phyloP scores from a whole-genome alignment of 2,113 vertebrate species.

The Notothenia rossii region DNA sequence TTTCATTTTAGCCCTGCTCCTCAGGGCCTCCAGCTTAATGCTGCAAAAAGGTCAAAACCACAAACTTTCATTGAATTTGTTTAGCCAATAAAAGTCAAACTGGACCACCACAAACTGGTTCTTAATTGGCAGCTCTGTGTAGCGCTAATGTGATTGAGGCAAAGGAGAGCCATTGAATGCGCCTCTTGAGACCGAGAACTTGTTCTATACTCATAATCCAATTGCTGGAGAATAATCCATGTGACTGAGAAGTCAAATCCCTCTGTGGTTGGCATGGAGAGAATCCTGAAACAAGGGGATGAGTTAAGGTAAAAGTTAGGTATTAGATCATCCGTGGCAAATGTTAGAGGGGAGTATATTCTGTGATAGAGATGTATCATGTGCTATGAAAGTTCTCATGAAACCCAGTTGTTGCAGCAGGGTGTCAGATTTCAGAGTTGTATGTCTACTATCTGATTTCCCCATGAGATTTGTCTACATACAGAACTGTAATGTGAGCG shows the following conservation, averaged over 20 bases:
- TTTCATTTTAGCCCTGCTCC: conserved; percentile 25
- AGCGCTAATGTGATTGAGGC: conserved; percentile 77
- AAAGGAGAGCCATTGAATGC: conserved; percentile 64
- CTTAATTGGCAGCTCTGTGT: conserved; percentile 78
- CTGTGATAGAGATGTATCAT: neutral
- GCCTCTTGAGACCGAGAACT: conserved; percentile 70
- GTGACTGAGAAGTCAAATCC: conserved; percentile 63
- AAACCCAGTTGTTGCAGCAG: neutral
- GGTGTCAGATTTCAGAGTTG: neutral
- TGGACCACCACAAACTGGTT: conserved; percentile 64
- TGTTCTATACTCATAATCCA: conserved; percentile 79
- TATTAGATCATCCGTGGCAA: neutral
- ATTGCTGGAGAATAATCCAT: conserved; percentile 73
- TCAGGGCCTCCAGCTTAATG: conserved; percentile 60
- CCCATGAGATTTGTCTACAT: neutral
- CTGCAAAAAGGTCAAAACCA: conserved; percentile 81
- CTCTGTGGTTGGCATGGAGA: conserved; percentile 48
- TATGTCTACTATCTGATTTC: neutral
- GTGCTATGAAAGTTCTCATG: neutral
- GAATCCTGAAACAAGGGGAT: conserved; percentile 33
- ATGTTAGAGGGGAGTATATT: neutral
- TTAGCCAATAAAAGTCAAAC: conserved; percentile 81
- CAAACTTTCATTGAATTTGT: conserved; percentile 81
- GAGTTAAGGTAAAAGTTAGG: conserved; percentile 28
- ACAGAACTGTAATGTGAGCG: neutral